A percentile compares a stretch with the other conserved stretches of the same genome.
Conservation (phyloP, 2,113 vertebrate species). For the Scomber japonicus region DNA sequence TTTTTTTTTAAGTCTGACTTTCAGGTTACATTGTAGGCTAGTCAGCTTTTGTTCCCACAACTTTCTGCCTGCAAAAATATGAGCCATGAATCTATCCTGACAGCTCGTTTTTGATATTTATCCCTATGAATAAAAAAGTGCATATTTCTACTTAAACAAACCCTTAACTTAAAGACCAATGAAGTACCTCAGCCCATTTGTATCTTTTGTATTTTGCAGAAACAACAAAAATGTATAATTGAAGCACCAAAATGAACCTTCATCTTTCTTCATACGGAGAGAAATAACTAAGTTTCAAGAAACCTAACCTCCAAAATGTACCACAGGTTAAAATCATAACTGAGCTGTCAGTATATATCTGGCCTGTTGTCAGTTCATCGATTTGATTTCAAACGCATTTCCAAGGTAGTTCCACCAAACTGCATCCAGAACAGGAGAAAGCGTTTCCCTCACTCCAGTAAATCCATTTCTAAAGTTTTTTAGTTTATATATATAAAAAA, state of each 20-base stretch:
- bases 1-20: constrained; percentile 11
- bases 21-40: constrained; percentile 31
- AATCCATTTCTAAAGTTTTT: constrained; percentile 36
- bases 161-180: neutral
- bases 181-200: neutral
- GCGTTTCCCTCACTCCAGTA: neutral
- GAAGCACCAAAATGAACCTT: constrained; percentile 24
- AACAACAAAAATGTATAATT: constrained; percentile 1
- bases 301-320: constrained; percentile 25
- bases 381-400: constrained; percentile 48
- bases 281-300: constrained; percentile 8
- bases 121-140: constrained; percentile 8
- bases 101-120: constrained; percentile 42
- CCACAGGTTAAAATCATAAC: constrained; percentile 45
- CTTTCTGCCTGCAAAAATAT: constrained; percentile 13
- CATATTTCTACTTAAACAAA: constrained; percentile 1
- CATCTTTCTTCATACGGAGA: neutral
- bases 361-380: constrained; percentile 20
- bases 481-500: constrained; percentile 34
- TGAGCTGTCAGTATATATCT: constrained; percentile 53
- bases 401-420: constrained; percentile 18
- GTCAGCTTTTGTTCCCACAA: constrained; percentile 10
- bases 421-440: constrained; percentile 36
- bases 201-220: neutral
- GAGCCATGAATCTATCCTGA: constrained; percentile 13